Evolutionary conservation across 1,140 invertebrate species (phyloP).

Genomic region (Limonius californicus): DNA sequence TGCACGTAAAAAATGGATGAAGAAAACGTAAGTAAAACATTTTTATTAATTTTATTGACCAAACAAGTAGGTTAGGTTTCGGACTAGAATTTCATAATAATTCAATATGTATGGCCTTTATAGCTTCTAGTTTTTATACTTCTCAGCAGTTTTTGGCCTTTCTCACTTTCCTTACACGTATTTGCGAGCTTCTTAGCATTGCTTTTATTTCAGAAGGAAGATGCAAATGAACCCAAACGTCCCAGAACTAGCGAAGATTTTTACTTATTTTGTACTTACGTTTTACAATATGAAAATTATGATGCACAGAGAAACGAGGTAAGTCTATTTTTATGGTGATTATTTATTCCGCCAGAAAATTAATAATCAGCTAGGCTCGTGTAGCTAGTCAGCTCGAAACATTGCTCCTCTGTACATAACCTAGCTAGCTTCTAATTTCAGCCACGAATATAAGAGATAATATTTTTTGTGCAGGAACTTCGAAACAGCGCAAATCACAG

Average conservation of each 20-base stretch:
- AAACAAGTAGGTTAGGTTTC: slow-evolving; percentile 11
- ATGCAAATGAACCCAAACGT: slow-evolving; percentile 28
- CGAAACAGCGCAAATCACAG: slow-evolving; percentile 33
- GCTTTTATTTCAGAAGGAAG: slow-evolving; percentile 10
- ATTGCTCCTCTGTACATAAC: background rate
- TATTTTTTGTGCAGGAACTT: slow-evolving; percentile 30
- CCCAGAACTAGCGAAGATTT: slow-evolving; percentile 55
- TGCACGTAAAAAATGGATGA: slow-evolving; percentile 7
- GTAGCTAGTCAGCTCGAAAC: no score
- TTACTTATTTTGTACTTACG: slow-evolving; percentile 54
- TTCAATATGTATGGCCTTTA: background rate
- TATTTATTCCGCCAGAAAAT: no score
- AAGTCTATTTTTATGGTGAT: slow-evolving; percentile 28
- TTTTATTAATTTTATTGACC: slow-evolving; percentile 9
- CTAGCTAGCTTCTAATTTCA: background rate
- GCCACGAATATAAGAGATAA: background rate
- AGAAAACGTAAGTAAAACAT: slow-evolving; percentile 11
- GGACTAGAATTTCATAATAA: background rate
- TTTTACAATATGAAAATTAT: slow-evolving; percentile 57
- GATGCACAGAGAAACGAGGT: slow-evolving; percentile 50
- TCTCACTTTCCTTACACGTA: background rate
- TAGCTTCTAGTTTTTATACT: background rate
- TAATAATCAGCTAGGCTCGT: no score
- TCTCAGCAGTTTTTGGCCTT: background rate
- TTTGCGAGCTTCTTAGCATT: background rate